These are phyloP conservation scores for Thaleichthys pacificus DNA, from an alignment of 2,797 vertebrate species.

Conservation along the genomic window DNA sequence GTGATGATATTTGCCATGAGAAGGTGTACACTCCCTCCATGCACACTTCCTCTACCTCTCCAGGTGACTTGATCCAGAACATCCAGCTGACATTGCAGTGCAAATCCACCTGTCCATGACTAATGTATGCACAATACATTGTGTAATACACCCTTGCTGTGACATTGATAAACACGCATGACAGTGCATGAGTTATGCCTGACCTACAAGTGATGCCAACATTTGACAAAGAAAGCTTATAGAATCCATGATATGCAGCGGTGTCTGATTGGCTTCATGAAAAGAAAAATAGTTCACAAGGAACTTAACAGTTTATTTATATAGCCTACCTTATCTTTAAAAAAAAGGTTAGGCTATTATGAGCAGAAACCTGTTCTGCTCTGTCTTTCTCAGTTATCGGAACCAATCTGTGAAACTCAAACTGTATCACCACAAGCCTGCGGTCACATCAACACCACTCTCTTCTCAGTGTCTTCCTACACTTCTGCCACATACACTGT, in stretches of 20 bases:
- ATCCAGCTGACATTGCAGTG: neutral
- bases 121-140: neutral
- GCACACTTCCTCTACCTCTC: neutral
- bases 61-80: neutral
- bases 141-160: neutral
- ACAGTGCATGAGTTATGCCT: neutral
- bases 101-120: neutral
- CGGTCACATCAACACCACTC: neutral
- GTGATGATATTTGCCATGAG: slow-evolving; percentile 17
- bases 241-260: neutral
- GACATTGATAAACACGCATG: neutral
- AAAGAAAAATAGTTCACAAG: neutral
- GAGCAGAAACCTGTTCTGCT: neutral
- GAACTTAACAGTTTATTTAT: neutral
- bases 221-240: neutral
- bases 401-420: neutral
- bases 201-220: neutral
- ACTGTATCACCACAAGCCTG: neutral
- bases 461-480: neutral
- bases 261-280: neutral
- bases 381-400: neutral
- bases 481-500: neutral
- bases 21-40: slow-evolving; percentile 8
- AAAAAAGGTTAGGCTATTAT: neutral
- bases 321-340: neutral